A percentile compares a stretch with the other conserved stretches of the same genome.
These are phyloP conservation scores for Crenichthys baileyi DNA, from an alignment of 2,797 vertebrate species.

Conservation along the genomic window DNA sequence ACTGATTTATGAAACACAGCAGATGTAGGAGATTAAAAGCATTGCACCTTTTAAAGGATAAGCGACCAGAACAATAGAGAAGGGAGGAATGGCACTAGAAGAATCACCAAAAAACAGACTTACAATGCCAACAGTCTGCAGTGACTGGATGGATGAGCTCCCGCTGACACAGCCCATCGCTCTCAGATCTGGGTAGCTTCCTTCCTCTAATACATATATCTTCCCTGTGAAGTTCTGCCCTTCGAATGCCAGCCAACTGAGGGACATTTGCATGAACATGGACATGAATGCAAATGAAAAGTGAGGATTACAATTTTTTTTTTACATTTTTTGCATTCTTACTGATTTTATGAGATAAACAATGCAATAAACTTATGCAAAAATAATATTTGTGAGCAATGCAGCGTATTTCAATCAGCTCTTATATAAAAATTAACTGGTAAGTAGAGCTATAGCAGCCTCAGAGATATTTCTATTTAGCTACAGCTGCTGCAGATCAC, in stretches of 20 bases:
- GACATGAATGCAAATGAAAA: background rate
- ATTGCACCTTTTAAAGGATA: constrained; percentile 3
- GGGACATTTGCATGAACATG: constrained; percentile 25
- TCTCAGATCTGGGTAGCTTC: constrained; percentile 85
- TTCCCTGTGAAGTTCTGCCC: constrained; percentile 83
- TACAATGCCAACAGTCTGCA: constrained; percentile 86
- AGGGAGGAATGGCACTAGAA: constrained; percentile 6
- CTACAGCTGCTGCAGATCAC: background rate
- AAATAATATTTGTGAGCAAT: background rate
- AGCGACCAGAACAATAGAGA: background rate
- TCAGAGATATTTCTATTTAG: constrained; percentile 13
- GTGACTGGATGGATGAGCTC: constrained; percentile 81
- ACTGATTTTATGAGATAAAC: background rate
- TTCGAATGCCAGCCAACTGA: constrained; percentile 90
- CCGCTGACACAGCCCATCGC: constrained; percentile 85
- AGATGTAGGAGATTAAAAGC: background rate
- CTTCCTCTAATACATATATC: constrained; percentile 91
- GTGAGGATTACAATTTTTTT: background rate
- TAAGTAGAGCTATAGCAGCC: constrained; percentile 11
- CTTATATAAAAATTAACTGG: background rate
- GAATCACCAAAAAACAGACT: constrained; percentile 66
- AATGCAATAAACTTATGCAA: constrained; percentile 6
- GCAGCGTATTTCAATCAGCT: background rate
- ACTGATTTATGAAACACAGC: constrained; percentile 1
- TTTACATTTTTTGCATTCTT: background rate